Percentiles rank a stretch among this genome's conserved stretches.
Evolutionary conservation across 2,888 invertebrate species (phyloP).

Genomic region (Drosophila merina): DNA sequence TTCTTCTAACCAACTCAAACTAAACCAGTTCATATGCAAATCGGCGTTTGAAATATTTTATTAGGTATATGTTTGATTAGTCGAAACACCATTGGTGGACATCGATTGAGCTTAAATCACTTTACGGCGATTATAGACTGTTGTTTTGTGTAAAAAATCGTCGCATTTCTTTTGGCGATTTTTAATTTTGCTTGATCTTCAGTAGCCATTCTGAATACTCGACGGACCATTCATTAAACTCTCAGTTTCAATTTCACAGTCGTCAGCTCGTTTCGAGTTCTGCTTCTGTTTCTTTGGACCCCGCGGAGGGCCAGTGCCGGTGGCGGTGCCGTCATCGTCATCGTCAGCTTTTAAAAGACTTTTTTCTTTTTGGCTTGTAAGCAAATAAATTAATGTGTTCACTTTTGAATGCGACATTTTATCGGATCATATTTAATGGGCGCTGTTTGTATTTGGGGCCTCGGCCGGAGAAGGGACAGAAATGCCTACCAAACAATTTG

Average conservation of each 20-base stretch:
- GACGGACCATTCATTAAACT: conserved; percentile 45
- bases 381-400: conserved; percentile 50
- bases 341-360: conserved; percentile 26
- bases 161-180: neutral
- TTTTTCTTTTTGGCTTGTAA: conserved; percentile 36
- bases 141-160: neutral
- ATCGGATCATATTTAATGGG: conserved; percentile 47
- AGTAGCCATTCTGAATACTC: conserved; percentile 31
- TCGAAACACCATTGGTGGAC: conserved; percentile 36
- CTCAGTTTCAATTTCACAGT: conserved; percentile 43
- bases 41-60: conserved; percentile 21
- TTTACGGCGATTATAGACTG: conserved; percentile 16
- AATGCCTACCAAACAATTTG: conserved; percentile 9
- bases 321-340: neutral
- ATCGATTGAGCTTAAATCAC: conserved; percentile 41
- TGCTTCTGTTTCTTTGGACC: conserved; percentile 21
- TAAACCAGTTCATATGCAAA: conserved; percentile 60
- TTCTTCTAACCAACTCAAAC: conserved; percentile 11
- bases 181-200: conserved; percentile 12
- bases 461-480: conserved; percentile 6
- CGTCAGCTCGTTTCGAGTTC: conserved; percentile 44
- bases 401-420: conserved; percentile 47
- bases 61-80: conserved; percentile 40
- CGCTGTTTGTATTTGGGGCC: conserved; percentile 17
- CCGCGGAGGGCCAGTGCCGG: conserved; percentile 7